Base-by-base conservation (phyloP, 1,140 invertebrate species). In the Semibalanus balanoides region DNA sequence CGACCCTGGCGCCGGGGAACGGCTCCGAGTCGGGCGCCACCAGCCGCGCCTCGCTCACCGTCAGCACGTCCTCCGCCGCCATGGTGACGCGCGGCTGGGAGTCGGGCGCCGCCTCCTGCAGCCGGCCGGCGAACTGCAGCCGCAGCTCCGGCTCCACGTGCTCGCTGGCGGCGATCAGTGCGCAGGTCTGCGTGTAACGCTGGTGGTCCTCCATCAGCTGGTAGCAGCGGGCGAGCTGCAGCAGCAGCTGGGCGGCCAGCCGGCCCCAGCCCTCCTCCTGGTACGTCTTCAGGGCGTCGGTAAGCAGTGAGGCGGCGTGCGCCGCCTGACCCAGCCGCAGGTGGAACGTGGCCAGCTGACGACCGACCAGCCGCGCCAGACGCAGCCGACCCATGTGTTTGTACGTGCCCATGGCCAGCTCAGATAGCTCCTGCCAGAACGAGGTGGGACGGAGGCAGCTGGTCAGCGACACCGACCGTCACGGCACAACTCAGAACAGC, bases 371-470 rank as follows among this genome's bases (percentile, higher is more conserved):
- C 74, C 94, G 87, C 0, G 96, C 95, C 69, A 89, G 93, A 78
- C 94, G 85, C 76, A 93, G 86, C 74, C 94, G 88, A 14, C 93
- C 90, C 79, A 97, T 95, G 84, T 98, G 95, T 83, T 99, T 99
- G 81, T 94, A 98, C 0, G 95, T 98, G 72, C 95, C 94, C 89
- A 97, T 96, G 0, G 95, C 94, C 77, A 97, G 85, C 84, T 98
- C 96, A 17, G 94, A 93, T 72, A 98, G 85, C 83, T 97, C 95
- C 88, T 89, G 79, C 74, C 83, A 82, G 78, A 25, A 71, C 28
- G 69, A 3, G 75, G 28, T n/a, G 73, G 35, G 35, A 40, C 35
- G 35, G 35, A 7, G 73, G 30, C 30, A 11, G 30, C 30, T 19
- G 51, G 31, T 7, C 40, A 76, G 35, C 35, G 35, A 40, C 35